Evolutionary conservation across 2,797 vertebrate genomes (phyloP).

Genomic region (Benthosema pterotum): DNA sequence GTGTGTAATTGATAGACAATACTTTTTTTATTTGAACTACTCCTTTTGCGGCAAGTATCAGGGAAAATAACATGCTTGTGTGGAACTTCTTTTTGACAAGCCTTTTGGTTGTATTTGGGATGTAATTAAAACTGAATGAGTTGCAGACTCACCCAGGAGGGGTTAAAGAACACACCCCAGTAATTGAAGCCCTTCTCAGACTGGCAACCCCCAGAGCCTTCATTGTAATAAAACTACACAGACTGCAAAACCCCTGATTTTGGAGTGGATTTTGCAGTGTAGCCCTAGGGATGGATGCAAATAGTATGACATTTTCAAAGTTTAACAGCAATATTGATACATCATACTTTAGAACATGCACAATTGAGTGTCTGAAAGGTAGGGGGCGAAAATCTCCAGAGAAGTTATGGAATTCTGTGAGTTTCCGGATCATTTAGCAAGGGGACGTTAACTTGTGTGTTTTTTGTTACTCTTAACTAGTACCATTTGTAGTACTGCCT

Average conservation of each 20-base stretch:
- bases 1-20: too few species aligned
- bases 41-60: not conserved
- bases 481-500: conserved; percentile 8
- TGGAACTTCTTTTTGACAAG: conserved; percentile 3
- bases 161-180: conserved; percentile 33
- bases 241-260: too few species aligned
- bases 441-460: too few species aligned
- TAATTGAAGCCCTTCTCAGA: conserved; percentile 34
- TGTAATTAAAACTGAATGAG: conserved; percentile 31
- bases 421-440: too few species aligned
- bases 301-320: conserved; percentile 18
- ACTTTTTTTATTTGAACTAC: not conserved
- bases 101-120: conserved; percentile 5
- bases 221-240: conserved; percentile 6
- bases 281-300: conserved; percentile 8
- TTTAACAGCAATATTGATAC: conserved; percentile 7
- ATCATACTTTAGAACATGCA: too few species aligned
- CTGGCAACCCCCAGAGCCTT: conserved; percentile 23
- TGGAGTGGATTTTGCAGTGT: too few species aligned
- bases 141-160: conserved; percentile 27
- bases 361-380: too few species aligned
- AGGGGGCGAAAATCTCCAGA: too few species aligned
- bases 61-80: not conserved
- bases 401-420: too few species aligned
- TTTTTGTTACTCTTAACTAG: too few species aligned